Base-by-base conservation (phyloP, 2,797 vertebrate genomes). In the Parauchenoglanis punctatus region DNA sequence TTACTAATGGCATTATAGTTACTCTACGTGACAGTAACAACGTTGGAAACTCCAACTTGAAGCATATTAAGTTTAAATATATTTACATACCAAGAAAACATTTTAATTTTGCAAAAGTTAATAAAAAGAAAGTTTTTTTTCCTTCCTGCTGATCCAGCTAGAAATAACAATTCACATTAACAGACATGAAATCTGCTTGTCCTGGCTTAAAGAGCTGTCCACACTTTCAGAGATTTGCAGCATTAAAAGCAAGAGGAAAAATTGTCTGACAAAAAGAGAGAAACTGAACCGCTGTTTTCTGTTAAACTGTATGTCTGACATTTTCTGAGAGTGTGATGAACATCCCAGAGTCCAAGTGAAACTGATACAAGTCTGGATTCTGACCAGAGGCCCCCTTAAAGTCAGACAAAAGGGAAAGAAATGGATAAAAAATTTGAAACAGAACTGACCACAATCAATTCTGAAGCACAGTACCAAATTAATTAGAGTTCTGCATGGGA, bases 381-480 rank as follows among this genome's bases (percentile, higher is more conserved):
- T 82, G 40, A 84, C 72, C 81, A 67, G 81, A 76, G 46, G 59
- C 28, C 15, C 46, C 84, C 88, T 87, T 90, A 89, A 90, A 89
- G 58, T 90, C 78, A 87, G 59, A 83, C 72, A 91, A 93, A 91
- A 94, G 88, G 59, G 91, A 78, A 96, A 95, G 95, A 96, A 97
- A 95, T 93, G 93, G 94, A 95, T 97, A 96, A 97, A 96, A 97
- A 97, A 97, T 96, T 96, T 96, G 95, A 95, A 96, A 96, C 94
- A 95, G 95, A 95, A 97, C 96, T 97, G 96, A 97, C 97, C 96
- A 95, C 95, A 93, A 97, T 97, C 97, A 97, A 97, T 97, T 98
- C 96, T 96, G 95, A 97, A 97, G 97, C 96, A 96, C 96, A 97
- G 96, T 96, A 97, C 96, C 96, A 97, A 97, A 97, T 97, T 97